A percentile compares a stretch with the other conserved stretches of the same genome.
Conservation (phyloP, 1,140 invertebrate species). For the Bombus huntii region DNA sequence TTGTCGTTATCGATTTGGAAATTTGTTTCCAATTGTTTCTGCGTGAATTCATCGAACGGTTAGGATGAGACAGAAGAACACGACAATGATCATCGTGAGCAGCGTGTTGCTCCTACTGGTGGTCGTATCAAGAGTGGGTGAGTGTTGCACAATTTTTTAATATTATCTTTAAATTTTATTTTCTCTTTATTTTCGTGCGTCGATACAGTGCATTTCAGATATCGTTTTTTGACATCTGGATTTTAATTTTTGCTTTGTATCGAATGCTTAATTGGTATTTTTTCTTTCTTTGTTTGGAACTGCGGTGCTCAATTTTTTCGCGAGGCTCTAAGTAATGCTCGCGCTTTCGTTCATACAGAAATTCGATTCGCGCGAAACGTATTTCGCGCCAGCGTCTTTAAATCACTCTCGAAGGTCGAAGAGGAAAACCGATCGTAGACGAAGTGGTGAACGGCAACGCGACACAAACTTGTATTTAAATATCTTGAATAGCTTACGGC, state of each 20-base stretch:
- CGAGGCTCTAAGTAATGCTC: neutral
- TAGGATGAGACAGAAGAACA: neutral
- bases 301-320: neutral
- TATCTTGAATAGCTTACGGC: slow-evolving; percentile 15
- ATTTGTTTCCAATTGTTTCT: neutral
- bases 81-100: slow-evolving; percentile 70
- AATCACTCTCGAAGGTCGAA: slow-evolving; percentile 44
- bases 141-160: slow-evolving; percentile 50
- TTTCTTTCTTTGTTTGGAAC: neutral
- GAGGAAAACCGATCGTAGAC: slow-evolving; percentile 23
- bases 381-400: slow-evolving; percentile 14
- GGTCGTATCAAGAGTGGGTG: slow-evolving; percentile 73
- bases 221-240: neutral
- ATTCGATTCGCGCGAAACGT: neutral
- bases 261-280: neutral
- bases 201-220: too few species aligned
- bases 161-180: neutral
- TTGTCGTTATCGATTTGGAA: neutral
- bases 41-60: neutral
- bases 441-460: slow-evolving; percentile 29
- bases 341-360: neutral
- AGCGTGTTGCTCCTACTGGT: slow-evolving; percentile 69
- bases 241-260: neutral
- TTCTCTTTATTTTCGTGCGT: neutral
- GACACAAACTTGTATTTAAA: slow-evolving; percentile 28